Percentiles rank a stretch among this genome's conserved stretches.
phyloP scores from a whole-genome alignment of 2,113 vertebrate genomes.

The Lathamus discolor region DNA sequence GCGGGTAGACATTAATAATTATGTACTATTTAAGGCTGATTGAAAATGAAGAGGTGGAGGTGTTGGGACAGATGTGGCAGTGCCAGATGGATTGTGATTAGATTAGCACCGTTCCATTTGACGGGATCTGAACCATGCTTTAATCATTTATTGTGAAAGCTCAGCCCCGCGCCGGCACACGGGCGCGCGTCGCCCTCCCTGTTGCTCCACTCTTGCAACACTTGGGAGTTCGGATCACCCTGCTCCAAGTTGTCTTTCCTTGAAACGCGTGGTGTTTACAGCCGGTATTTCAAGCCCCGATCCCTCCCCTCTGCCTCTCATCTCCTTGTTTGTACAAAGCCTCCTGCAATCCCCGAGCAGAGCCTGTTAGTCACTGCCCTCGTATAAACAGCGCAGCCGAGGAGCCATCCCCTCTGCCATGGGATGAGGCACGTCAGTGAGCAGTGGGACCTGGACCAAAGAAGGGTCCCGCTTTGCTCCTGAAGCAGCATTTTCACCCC shows the following conservation, averaged over 20 bases:
- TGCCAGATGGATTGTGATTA: slow-evolving; percentile 76
- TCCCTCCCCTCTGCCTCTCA: slow-evolving; percentile 46
- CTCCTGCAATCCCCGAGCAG: neutral
- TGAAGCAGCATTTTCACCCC: neutral
- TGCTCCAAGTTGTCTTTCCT: neutral
- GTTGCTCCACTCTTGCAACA: neutral
- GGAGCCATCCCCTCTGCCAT: neutral
- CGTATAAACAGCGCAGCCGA: neutral
- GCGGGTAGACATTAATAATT: slow-evolving; percentile 73
- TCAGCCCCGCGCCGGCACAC: slow-evolving; percentile 1
- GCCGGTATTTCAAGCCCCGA: neutral
- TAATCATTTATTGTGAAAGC: slow-evolving; percentile 71
- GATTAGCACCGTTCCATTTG: slow-evolving; percentile 75
- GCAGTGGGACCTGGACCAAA: neutral
- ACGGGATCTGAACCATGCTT: slow-evolving; percentile 69
- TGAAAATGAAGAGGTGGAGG: slow-evolving; percentile 76
- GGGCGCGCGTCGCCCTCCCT: neutral
- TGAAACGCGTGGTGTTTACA: neutral
- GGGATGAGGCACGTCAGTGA: neutral
- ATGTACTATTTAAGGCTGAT: slow-evolving; percentile 74
- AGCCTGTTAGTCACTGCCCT: neutral
- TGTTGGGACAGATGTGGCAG: slow-evolving; percentile 76
- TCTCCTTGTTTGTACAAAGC: slow-evolving; percentile 60
- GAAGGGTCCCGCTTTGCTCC: neutral
- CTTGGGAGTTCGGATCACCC: neutral